Conservation (phyloP, 2,888 invertebrate species). For the Eutolmus rufibarbis region DNA sequence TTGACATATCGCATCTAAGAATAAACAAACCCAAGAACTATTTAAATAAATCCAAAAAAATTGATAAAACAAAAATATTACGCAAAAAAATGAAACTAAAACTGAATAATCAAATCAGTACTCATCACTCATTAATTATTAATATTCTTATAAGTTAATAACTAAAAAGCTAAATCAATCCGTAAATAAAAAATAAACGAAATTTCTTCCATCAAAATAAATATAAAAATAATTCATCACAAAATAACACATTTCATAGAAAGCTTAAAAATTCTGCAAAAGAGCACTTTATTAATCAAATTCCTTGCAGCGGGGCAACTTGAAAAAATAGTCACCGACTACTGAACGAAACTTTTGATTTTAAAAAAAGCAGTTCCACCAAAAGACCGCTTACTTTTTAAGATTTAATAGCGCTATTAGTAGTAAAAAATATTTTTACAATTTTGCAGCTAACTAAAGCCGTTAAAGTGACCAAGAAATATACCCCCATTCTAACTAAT, state of each 20-base stretch:
- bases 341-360: neutral
- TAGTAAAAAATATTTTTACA: neutral
- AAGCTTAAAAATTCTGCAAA: neutral
- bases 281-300: neutral
- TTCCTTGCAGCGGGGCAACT: neutral
- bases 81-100: neutral
- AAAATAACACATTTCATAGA: conserved; percentile 11
- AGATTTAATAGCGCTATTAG: neutral
- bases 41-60: neutral
- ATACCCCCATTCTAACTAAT: neutral
- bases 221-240: conserved; percentile 23
- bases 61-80: too few relatives aligned
- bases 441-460: neutral
- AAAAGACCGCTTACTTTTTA: neutral
- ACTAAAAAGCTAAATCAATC: conserved; percentile 10
- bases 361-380: neutral
- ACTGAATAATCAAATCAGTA: neutral
- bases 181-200: conserved; percentile 12
- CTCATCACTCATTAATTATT: neutral
- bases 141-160: conserved; percentile 27
- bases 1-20: neutral
- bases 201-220: neutral
- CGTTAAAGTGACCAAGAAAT: neutral
- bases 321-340: neutral
- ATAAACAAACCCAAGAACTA: neutral